Evolutionary conservation across 1,140 invertebrate genomes (phyloP).

Genomic region (Drosophila grimshawi): DNA sequence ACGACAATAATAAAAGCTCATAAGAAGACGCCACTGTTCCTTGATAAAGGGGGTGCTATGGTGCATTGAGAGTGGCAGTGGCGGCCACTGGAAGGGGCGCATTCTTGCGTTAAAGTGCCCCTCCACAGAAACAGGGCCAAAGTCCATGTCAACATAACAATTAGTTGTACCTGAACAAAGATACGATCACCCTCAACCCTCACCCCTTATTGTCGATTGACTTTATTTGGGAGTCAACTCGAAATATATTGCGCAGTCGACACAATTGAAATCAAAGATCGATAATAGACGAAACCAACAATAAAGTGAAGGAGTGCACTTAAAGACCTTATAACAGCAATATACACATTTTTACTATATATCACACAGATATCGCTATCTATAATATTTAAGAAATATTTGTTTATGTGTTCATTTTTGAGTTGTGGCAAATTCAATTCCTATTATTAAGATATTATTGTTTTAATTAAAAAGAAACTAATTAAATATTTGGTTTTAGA

Average conservation of each 20-base stretch:
- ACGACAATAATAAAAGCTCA: constrained; percentile 10
- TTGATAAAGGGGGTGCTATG: background rate
- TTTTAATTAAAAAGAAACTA: background rate
- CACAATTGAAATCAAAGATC: constrained; percentile 42
- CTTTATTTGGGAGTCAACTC: constrained; percentile 33
- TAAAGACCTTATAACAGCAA: background rate
- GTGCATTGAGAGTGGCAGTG: background rate
- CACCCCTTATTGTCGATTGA: constrained; percentile 16
- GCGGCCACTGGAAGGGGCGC: background rate
- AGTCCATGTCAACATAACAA: constrained; percentile 20
- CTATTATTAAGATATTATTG: background rate
- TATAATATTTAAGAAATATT: background rate
- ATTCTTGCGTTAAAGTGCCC: background rate
- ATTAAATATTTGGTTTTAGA: no score
- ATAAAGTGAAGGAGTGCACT: background rate
- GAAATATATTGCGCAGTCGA: constrained; percentile 49
- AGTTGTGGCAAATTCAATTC: no score
- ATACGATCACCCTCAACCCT: background rate
- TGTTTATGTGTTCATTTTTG: background rate
- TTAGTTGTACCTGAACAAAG: constrained; percentile 31
- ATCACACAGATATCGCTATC: background rate
- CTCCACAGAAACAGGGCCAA: constrained; percentile 1
- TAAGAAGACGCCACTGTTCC: constrained; percentile 11
- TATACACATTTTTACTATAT: background rate
- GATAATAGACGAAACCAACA: constrained; percentile 4